Percentiles rank a stretch among this genome's conserved stretches.
Conservation (phyloP, 1,140 invertebrate genomes). For the Nomia melanderi region DNA sequence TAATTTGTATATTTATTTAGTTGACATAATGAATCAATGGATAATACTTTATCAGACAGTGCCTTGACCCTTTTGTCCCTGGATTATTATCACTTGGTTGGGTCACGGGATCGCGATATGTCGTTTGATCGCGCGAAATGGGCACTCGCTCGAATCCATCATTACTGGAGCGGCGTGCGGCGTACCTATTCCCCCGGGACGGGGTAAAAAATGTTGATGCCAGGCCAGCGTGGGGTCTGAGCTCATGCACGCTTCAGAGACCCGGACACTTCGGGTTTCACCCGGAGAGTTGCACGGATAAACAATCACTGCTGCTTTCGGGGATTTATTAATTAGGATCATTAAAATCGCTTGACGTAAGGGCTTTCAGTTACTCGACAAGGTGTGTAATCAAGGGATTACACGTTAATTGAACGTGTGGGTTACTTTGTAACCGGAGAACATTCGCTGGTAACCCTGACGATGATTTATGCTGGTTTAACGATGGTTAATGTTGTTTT, state of each 20-base stretch:
- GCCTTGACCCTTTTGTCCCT: too few species aligned
- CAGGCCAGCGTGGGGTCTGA: slow-evolving; percentile 71
- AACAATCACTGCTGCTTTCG: slow-evolving; percentile 56
- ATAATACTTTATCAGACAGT: too few species aligned
- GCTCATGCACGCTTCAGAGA: slow-evolving; percentile 68
- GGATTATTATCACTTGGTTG: neutral
- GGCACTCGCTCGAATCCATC: slow-evolving; percentile 65
- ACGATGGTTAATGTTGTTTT: slow-evolving; percentile 7
- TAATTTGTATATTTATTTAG: too few species aligned
- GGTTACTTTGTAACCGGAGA: neutral
- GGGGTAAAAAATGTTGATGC: slow-evolving; percentile 69
- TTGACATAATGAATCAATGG: too few species aligned
- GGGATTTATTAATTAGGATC: slow-evolving; percentile 50
- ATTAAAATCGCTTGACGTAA: neutral
- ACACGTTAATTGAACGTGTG: slow-evolving; percentile 27
- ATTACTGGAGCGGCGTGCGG: slow-evolving; percentile 62
- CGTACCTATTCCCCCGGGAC: slow-evolving; percentile 64
- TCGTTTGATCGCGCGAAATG: slow-evolving; percentile 36
- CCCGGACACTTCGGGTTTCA: slow-evolving; percentile 66
- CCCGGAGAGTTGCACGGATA: slow-evolving; percentile 50
- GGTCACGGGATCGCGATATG: neutral
- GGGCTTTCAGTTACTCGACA: neutral
- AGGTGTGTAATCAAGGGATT: slow-evolving; percentile 19
- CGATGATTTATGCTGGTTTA: slow-evolving; percentile 2
- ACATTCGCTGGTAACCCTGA: neutral